Base-by-base conservation (phyloP, 2,888 invertebrate species). In the Camptogramma bilineatum region DNA sequence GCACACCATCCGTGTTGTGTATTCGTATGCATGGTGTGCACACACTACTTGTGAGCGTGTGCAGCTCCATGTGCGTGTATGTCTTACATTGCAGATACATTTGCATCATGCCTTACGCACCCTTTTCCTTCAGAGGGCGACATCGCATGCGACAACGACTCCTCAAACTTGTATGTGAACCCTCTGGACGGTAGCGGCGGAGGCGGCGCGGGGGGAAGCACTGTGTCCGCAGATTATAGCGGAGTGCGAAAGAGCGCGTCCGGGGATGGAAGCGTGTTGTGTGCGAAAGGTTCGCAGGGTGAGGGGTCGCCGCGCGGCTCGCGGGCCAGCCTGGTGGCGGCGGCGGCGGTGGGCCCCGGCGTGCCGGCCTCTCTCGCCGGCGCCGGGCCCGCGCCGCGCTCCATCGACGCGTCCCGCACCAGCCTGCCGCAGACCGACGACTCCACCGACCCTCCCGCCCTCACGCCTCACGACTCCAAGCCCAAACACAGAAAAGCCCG, bases 41-140 rank as follows among this genome's bases (percentile, higher is more conserved):
- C 71, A 71, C 70, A 68, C 65, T 60, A 69, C 74, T 69, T 71
- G 71, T 70, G 76, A 80, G 81, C 74, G 79, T 83, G 83, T 83
- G 83, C 82, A 82, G 85, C 86, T 91, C 91, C 88, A 91, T 87
- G 82, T 90, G 83, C 85, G 89, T 91, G 82, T 87, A 88, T 91
- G 88, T 93, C 91, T 92, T 92, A 90, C 94, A 96, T 98, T 93
- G 96, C 98, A 83, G 98, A 98, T 92, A 98, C 98, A 75, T 99
- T 98, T 93, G 98, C 98, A 90, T 98, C 98, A 93, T 98, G 98
- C 94, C 97, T 98, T 94, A 98, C 98, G 83, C 98, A 98, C 94
- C 98, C 98, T 83, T 98, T 97, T 94, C 95, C 96, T 90, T 97
- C 97, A 80, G 97, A 97, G 94, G 96, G 95, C 85, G 96, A 96